phyloP scores from a whole-genome alignment of 2,113 vertebrate species.

The Nycticebus coucang region DNA sequence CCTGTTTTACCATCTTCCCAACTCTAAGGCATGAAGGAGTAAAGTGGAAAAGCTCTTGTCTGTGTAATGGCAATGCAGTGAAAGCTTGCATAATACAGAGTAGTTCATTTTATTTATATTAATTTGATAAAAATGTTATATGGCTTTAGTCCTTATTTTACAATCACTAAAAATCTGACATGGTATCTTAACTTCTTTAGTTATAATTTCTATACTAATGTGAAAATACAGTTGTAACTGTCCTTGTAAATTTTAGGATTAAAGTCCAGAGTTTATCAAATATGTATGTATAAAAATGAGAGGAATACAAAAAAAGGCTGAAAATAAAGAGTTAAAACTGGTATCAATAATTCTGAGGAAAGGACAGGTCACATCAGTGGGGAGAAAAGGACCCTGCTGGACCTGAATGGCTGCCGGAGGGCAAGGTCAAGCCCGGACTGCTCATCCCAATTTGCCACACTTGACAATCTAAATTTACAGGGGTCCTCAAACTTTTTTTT shows the following conservation, averaged over 20 bases:
- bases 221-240: not conserved
- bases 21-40: not conserved
- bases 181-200: not conserved
- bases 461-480: not conserved
- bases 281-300: not conserved
- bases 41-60: not conserved
- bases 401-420: fast-evolving
- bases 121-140: not conserved
- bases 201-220: not conserved
- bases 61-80: not conserved
- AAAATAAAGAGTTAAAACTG: not conserved
- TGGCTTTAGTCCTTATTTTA: not conserved
- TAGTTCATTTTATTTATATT: not conserved
- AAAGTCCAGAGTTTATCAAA: not conserved
- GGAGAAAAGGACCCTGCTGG: too few species aligned
- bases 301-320: not conserved
- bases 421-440: fast-evolving
- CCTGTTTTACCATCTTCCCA: not conserved
- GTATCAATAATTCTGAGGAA: not conserved
- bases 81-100: not conserved
- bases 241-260: not conserved
- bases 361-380: fast-evolving
- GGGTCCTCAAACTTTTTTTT: too few species aligned
- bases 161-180: not conserved
- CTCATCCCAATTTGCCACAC: not conserved